Evolutionary conservation across 2,888 invertebrate genomes (phyloP), one percentile per base, ranked within the genome.

Genomic region (Noctua comes): DNA sequence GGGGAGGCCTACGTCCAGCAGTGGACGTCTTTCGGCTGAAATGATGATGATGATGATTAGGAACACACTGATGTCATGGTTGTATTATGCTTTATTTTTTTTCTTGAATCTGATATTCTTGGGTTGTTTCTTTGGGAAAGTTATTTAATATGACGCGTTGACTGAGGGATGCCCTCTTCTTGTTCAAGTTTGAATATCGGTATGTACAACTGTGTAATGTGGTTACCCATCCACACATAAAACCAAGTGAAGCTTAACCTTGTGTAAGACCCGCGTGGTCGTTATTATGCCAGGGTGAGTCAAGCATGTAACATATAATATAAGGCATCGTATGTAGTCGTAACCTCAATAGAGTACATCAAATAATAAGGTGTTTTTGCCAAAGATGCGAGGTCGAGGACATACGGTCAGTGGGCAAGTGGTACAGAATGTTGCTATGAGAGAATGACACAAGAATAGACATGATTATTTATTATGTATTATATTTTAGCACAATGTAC

Each of bases 301-400:
- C 74, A 80, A 21, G 40, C 62, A 51, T 77, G 54, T 77, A 65
- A 80, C 65, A 62, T 27, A 57, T 31, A 77, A 48, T 40, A 40
- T 54, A 80, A 51, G 24, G 1, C 54, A 8, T 21, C 21, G 4
- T 36, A 57, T 48, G 13, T 24, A 59, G 46, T 54, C 13, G 62
- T 80, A 79, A 86, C 83, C 88, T 78, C 75, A 80, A 73, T 82
- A 66, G 24, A 51, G 43, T 69, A 68, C 66, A 36, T 75, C 54
- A 79, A 80, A 80, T 85, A 84, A 87, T 86, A 74, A 85, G 76
- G 68, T 48, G 86, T 91, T 91, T 91, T 91, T 88, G 89, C 80
- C 73, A 76, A 82, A 79, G 71, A 69, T 77, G 75, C 74, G 84
- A 87, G 91, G 88, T 89, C 88, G 82, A 78, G 86, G 87, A 18